Base-by-base conservation (phyloP, 2,888 invertebrate species). In the Morpho deidamia region DNA sequence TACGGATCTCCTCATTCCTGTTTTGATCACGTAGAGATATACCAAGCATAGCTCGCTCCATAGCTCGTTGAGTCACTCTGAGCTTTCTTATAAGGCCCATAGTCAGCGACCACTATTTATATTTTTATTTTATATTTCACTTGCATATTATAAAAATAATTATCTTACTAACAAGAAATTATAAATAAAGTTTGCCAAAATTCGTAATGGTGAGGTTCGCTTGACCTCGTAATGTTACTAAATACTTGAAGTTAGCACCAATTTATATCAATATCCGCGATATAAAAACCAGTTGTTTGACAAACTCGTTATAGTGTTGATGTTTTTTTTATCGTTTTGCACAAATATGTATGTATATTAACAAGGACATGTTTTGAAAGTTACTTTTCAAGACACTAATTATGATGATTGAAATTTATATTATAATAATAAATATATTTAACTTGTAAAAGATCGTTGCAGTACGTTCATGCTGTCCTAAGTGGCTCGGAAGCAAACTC, bases 241-340 rank as follows among this genome's bases (percentile, higher is more conserved):
- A 46, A 39, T 11, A 45, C 11, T 46, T n/a, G 46, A 32, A 39
- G 38, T 23, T 23, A 23, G 23, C 23, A 23, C 23, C 23, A 23
- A 23, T 23, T 23, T 23, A 23, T 48, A 33, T 12, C 48, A 32
- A 32, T 48, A 48, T 48, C 48, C 47, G 53, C 39, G 39, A 53
- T 48, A 23, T 23, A 53, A 53, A 47, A 53, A 47, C 53, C 47
- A 43, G 47, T 53, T 38, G 32, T 48, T 23, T 23, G 33, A 11
- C 39, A 33, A 48, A 47, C 38, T 7, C 14, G 43, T 42, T 46
- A 12, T 14, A n/a, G 11, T 44, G 14, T 44, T 23, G 41, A 41
- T 38, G 41, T 8, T 10, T 42, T 41, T 41, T 37, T 46, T 46
- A 23, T 9, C 45, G 40, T 44, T 51, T 44, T 34, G 14, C 41